Base-by-base conservation (phyloP, 1,140 invertebrate genomes). In the Drosophila eugracilis region DNA sequence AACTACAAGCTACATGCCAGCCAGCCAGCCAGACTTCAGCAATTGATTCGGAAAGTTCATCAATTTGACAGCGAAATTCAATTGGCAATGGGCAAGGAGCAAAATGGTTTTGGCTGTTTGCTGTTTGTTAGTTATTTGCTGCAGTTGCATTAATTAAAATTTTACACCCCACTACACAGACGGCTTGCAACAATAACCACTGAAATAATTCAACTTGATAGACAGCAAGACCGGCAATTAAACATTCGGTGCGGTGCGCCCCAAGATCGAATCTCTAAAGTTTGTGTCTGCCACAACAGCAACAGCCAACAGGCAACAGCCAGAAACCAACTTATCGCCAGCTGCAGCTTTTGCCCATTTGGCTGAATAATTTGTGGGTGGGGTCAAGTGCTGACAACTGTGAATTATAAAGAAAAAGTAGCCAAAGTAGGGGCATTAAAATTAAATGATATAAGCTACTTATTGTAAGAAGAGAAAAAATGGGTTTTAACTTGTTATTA, bases 131-230 rank as follows among this genome's bases (percentile, higher is more conserved):
- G 17, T 22, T 30, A 21, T 19, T 17, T 10, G 24, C 26, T 32
- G 57, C 15, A 21, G 12, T 17, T 28, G 60, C 60, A 67, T 75
- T 80, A 76, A 81, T 66, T 76, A 72, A 72, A 83, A 69, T 77
- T 81, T 67, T 50, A 53, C 66, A 42, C 57, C 66, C 58, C 34
- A 30, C 60, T 77, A 52, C 32, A 24, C 21, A 30, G 41, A 24
- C 21, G 39, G 41, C 26, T 24, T 21, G 44, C 41, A 32, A 67
- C 60, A 66, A 66, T 54, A 50, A 52, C 36, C 49, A 28, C 36
- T 15, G 60, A 9, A 52, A 67, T 66, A 67, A 53, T 32, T 67
- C 63, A 67, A 53, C 63, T 53, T 52, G 60, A 67, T 67, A 52
- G 63, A 69, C 42, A 50, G 28, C 36, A 37, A 69, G 53, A 67